Base-by-base conservation (phyloP, 2,113 vertebrate species). In the Gnathonemus echidnorhynchus region DNA sequence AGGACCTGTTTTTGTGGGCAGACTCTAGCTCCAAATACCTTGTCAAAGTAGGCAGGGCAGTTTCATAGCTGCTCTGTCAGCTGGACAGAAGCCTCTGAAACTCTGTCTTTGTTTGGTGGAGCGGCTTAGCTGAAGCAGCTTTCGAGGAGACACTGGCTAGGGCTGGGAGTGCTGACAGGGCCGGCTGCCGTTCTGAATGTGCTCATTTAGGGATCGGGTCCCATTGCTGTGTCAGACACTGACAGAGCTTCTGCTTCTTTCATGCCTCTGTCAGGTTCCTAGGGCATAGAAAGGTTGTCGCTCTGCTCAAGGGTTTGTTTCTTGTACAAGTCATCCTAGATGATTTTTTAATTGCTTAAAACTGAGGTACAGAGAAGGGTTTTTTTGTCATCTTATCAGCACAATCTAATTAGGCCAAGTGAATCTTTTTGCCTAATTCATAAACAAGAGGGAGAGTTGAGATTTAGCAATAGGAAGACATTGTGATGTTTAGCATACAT, bases 131-230 rank as follows among this genome's bases (percentile, higher is more conserved):
- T 49, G 15, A 58, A 62, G 58, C 39, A n/a, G 24, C 46, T 48
- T 15, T 56, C 42, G 39, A 24, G 46, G 56, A 35, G 35, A n/a
- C 15, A 6, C 52, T 62, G 83, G 39, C 89, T 31, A 3, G 21
- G 46, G 21, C 56, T 35, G 19, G 42, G 58, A 53, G 9, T 90
- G 89, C 66, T 70, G 89, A 90, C 21, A 74, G 7, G 15, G 13
- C 2, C 0, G 7, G 19, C 39, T 52, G 88, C 86, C 49, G 46
- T 35, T 24, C 88, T 94, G 91, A 95, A 94, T 93, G 84, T 70
- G 87, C 89, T 92, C 88, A 91, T 94, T 94, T 92, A 93, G 74
- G 86, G 87, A 89, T 90, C 89, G 66, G 87, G 86, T 90, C 89
- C 70, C 87, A 85, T 84, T 35, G 13, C 42, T 88, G 84, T 58